A percentile compares a stretch with the other conserved stretches of the same genome.
Conservation (phyloP, 2,113 vertebrate species). For the Odontophorus gujanensis region DNA sequence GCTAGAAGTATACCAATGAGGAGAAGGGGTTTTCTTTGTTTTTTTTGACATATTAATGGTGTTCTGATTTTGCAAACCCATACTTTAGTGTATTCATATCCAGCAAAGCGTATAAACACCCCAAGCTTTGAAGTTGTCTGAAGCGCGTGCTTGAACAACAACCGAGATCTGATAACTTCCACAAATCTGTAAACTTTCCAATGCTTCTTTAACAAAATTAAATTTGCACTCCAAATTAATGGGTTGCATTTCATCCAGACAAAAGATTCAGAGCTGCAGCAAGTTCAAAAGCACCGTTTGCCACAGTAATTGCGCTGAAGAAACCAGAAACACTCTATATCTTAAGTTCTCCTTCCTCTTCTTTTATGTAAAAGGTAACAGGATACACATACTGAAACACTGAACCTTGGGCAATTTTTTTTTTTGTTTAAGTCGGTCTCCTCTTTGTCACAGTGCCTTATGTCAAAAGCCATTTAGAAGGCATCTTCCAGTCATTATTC, state of each 20-base stretch:
- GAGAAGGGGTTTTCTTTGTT: background rate
- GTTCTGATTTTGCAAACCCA: background rate
- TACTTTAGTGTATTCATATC: background rate
- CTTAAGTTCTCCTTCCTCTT: background rate
- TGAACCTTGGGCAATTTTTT: background rate
- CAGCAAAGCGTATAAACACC: background rate
- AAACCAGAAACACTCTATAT: background rate
- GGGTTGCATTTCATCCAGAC: background rate
- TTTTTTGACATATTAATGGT: background rate
- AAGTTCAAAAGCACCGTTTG: background rate
- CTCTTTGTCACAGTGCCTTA: background rate
- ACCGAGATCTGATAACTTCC: background rate
- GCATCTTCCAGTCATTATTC: background rate
- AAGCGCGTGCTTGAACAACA: background rate
- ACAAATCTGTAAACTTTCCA: background rate
- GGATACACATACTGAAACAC: background rate
- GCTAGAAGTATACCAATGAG: fast-evolving
- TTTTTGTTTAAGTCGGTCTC: background rate
- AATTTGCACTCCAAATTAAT: background rate
- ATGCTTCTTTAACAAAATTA: background rate
- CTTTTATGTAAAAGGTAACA: background rate
- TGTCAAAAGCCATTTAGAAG: background rate
- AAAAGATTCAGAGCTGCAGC: background rate
- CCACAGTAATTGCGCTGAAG: background rate
- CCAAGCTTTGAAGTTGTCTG: background rate